Base-by-base conservation (phyloP, 2,797 vertebrate species). In the Fistularia tabacaria region DNA sequence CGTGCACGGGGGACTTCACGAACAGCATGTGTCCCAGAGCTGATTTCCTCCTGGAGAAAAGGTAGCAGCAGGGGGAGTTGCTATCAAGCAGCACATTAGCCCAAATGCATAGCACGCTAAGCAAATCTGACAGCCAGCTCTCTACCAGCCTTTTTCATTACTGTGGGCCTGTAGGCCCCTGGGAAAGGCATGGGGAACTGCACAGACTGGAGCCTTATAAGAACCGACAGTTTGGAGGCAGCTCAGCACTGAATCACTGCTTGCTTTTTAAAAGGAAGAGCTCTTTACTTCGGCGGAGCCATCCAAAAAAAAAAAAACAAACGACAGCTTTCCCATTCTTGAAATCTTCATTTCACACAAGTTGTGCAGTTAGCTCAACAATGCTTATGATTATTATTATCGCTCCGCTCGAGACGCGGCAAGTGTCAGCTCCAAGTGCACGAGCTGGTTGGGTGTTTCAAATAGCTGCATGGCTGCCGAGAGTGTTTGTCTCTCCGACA, bases 81-180 rank as follows among this genome's bases (percentile, higher is more conserved):
- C 82, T 85, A 88, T 85, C 85, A 82, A 86, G 82, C 83, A 81
- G 81, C 87, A 85, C 87, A 87, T 88, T 87, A 88, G 84, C 81
- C 80, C 70, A 83, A 86, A 82, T 62, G 76, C 85, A 82, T 80
- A 80, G 74, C 74, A 70, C 70, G 73, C 87, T 90, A 88, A 90
- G 80, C 83, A 81, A 73, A 88, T 71, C 76, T 88, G 88, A 90
- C 88, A 88, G 88, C 80, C 79, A 73, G 81, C 79, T 84, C 87
- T 87, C 81, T 75, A 85, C 85, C 84, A 85, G 86, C 75, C 83
- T 85, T 85, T 87, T 87, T 86, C 85, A 88, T 88, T 87, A 88
- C 85, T 72, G 79, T 72, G 77, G 81, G 73, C 79, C 84, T 54
- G 46, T 76, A 69, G 88, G 86, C 86, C 82, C 84, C 77, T 79